Evolutionary conservation across 2,113 vertebrate species (phyloP).

Genomic region (Globicephala melas): DNA sequence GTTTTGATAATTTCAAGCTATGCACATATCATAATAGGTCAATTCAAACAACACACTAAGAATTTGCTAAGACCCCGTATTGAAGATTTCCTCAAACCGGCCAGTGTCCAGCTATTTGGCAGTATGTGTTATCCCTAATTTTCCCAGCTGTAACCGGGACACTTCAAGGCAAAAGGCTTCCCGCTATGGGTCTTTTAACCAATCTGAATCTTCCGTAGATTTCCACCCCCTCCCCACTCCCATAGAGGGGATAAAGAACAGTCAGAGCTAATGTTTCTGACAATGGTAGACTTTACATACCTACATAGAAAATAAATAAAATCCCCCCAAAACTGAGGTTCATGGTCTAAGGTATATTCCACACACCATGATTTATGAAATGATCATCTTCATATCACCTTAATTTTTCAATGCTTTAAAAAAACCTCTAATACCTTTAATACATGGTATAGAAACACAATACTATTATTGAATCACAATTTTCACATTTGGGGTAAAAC

Average conservation of each 20-base stretch:
- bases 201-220: conserved; percentile 67
- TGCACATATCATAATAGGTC: not conserved
- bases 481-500: not conserved
- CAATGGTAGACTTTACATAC: conserved; percentile 56
- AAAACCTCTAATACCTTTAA: conserved; percentile 27
- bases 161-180: conserved; percentile 60
- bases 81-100: conserved; percentile 51
- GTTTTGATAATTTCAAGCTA: not conserved
- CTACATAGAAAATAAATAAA: conserved; percentile 50
- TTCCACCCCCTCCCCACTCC: conserved; percentile 26
- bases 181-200: conserved; percentile 66
- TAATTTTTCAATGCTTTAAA: conserved; percentile 69
- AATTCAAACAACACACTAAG: not conserved
- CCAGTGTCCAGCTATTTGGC: conserved; percentile 53
- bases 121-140: conserved; percentile 68
- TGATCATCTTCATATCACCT: conserved; percentile 61
- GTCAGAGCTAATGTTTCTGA: conserved; percentile 63
- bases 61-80: not conserved
- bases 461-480: not conserved
- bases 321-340: not conserved
- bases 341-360: conserved; percentile 57
- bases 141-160: conserved; percentile 69
- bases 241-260: not conserved
- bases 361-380: conserved; percentile 68
- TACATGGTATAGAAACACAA: not conserved